A percentile compares a stretch with the other conserved stretches of the same genome.
phyloP scores from a whole-genome alignment of 2,113 vertebrate genomes.

The Sylvietta virens region DNA sequence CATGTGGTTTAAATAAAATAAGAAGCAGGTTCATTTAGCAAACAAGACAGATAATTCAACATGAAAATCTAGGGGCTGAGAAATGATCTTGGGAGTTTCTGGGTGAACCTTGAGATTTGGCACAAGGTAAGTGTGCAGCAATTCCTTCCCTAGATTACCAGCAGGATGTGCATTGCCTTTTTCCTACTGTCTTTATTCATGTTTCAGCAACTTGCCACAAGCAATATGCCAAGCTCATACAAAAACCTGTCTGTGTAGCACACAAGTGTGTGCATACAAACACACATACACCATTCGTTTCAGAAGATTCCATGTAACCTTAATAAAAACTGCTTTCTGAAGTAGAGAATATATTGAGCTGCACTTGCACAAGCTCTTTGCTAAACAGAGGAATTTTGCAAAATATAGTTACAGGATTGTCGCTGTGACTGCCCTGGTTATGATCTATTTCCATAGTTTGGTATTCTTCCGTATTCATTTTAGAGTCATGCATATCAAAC shows the following conservation, averaged over 20 bases:
- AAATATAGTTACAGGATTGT: neutral
- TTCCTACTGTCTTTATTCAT: slow-evolving; percentile 67
- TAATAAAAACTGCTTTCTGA: slow-evolving; percentile 47
- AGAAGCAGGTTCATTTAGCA: slow-evolving; percentile 65
- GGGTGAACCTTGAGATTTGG: slow-evolving; percentile 33
- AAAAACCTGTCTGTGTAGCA: neutral
- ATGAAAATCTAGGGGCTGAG: slow-evolving; percentile 60
- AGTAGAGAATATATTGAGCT: slow-evolving; percentile 25
- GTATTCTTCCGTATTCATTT: neutral
- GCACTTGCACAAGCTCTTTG: slow-evolving; percentile 16
- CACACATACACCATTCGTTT: neutral
- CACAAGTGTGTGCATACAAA: neutral
- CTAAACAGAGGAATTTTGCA: slow-evolving; percentile 34
- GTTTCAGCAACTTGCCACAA: slow-evolving; percentile 73
- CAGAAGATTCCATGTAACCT: neutral
- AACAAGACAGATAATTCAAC: slow-evolving; percentile 60
- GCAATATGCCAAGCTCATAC: slow-evolving; percentile 59
- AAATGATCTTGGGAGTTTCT: slow-evolving; percentile 63
- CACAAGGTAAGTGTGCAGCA: neutral
- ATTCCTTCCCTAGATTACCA: slow-evolving; percentile 26
- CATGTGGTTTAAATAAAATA: slow-evolving; percentile 71
- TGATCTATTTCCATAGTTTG: neutral
- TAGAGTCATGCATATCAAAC: neutral
- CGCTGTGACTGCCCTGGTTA: slow-evolving; percentile 4
- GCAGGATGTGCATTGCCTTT: slow-evolving; percentile 48